Conservation (phyloP, 2,113 vertebrate species). For the Rhinopithecus roxellana region DNA sequence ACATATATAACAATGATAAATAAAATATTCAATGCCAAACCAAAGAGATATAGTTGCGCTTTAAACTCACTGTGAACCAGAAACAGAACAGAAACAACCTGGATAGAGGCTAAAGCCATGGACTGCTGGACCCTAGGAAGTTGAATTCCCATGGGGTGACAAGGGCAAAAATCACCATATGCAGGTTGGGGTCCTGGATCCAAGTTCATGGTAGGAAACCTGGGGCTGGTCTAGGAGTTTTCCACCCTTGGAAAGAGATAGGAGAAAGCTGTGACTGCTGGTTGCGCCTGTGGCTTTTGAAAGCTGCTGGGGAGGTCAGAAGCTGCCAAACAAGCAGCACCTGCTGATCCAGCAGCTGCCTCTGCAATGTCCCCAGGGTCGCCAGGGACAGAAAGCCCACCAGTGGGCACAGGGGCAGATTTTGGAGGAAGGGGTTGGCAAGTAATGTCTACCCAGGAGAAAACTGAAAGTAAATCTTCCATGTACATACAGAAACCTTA, state of each 20-base stretch:
- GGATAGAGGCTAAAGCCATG: neutral
- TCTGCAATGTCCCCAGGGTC: neutral
- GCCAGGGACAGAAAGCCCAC: neutral
- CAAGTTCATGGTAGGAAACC: neutral
- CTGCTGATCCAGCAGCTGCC: neutral
- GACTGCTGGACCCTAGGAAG: neutral
- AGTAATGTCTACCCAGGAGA: neutral
- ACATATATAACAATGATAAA: neutral
- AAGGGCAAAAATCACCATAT: neutral
- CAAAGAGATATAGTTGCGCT: neutral
- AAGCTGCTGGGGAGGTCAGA: neutral
- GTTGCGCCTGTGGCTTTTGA: neutral
- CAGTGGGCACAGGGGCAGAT: neutral
- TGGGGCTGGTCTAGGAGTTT: neutral
- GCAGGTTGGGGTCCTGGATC: neutral
- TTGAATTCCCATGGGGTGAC: neutral
- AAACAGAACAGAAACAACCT: neutral
- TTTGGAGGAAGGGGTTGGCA: neutral
- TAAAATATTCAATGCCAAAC: neutral
- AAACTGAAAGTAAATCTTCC: neutral
- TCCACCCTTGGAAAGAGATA: neutral
- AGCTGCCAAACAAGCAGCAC: neutral
- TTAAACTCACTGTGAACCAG: neutral
- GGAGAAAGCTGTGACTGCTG: neutral
- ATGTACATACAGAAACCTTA: neutral